Conservation (phyloP, 2,797 vertebrate genomes). For the Microcaecilia unicolor region DNA sequence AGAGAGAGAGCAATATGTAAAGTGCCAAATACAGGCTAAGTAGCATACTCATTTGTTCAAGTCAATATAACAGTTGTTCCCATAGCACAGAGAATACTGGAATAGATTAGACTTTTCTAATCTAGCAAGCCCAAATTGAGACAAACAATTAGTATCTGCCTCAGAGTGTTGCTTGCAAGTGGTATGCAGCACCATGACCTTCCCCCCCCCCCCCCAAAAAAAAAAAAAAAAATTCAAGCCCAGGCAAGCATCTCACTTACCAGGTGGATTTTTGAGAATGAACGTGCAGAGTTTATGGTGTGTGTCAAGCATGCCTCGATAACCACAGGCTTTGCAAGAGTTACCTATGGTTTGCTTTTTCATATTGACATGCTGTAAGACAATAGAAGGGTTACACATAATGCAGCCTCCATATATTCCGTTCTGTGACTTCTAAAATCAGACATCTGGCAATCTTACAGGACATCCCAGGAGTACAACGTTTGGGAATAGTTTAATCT, state of each 20-base stretch:
- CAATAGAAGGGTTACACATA: too few relatives aligned
- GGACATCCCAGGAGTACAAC: too few relatives aligned
- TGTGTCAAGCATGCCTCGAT: conserved; percentile 96
- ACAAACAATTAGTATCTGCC: conserved; percentile 45
- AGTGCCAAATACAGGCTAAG: too few relatives aligned
- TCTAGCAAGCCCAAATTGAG: conserved; percentile 68
- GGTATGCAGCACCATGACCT: too few relatives aligned
- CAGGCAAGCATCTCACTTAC: conserved; percentile 64
- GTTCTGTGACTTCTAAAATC: too few relatives aligned
- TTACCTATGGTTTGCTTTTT: conserved; percentile 99
- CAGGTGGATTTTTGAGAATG: conserved; percentile 99
- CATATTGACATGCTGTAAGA: conserved; percentile 87
- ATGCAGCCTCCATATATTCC: too few relatives aligned
- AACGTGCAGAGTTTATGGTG: conserved; percentile 99
- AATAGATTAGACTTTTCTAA: conserved; percentile 59
- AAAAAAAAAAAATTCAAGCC: too few relatives aligned
- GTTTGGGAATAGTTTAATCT: too few relatives aligned
- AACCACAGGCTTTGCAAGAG: conserved; percentile 97
- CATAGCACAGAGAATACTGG: conserved; percentile 40
- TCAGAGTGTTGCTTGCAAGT: conserved; percentile 70
- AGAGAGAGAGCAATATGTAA: too few relatives aligned
- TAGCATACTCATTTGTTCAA: conserved; percentile 49
- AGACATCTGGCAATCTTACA: too few relatives aligned
- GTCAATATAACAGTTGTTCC: conserved; percentile 50
- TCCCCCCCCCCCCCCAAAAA: too few relatives aligned